These are phyloP conservation scores for Pomatorhinus ruficollis DNA, from an alignment of 2,113 vertebrate genomes.

Conservation along the genomic window DNA sequence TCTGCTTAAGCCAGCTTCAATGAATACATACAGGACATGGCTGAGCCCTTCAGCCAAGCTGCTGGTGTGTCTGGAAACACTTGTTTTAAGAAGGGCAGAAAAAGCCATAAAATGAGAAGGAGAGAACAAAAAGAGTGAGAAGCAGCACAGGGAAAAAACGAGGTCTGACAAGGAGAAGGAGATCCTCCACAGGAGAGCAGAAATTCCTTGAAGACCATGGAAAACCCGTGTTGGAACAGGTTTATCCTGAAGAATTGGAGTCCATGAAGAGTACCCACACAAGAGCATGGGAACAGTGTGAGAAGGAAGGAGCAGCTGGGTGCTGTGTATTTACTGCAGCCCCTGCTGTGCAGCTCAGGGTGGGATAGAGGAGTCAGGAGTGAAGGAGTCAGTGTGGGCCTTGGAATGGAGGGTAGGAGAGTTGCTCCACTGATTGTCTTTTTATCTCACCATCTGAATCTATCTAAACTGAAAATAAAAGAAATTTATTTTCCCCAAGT, in stretches of 20 bases:
- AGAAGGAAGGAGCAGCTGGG: background rate
- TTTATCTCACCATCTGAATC: background rate
- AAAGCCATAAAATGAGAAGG: background rate
- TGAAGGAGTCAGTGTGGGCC: background rate
- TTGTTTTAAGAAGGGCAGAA: background rate
- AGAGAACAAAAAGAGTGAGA: background rate
- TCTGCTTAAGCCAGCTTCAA: accelerated
- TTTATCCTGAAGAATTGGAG: background rate
- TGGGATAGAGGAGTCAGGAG: background rate
- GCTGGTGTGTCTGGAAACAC: background rate
- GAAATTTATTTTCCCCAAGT: background rate
- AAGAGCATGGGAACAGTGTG: background rate
- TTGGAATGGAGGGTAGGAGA: background rate
- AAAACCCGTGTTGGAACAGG: background rate
- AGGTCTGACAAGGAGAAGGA: background rate
- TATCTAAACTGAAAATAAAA: background rate
- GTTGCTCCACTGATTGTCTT: background rate
- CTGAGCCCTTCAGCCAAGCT: background rate
- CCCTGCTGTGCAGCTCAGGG: accelerated
- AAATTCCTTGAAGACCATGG: background rate
- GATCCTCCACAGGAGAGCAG: background rate
- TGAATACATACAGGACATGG: background rate
- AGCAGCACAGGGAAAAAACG: background rate
- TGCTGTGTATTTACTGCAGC: background rate
- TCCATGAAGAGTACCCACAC: accelerated